Evolutionary conservation across 2,113 vertebrate genomes (phyloP).

Genomic region (Pseudopipra pipra): DNA sequence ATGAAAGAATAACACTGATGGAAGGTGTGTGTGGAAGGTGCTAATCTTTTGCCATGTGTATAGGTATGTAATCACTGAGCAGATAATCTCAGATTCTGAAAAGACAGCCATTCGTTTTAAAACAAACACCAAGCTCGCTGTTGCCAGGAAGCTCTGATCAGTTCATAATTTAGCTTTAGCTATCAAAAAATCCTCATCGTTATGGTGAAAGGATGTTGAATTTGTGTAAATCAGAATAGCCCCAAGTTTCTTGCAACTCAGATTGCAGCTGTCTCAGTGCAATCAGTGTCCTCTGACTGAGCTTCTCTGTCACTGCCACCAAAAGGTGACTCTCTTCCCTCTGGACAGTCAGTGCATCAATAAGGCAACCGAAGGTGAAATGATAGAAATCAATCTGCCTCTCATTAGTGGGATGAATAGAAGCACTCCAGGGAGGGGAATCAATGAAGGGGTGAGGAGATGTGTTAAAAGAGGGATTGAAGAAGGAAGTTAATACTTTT

Average conservation of each 20-base stretch:
- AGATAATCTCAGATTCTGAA: background rate
- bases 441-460: background rate
- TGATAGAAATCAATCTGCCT: background rate
- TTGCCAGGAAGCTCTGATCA: background rate
- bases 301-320: background rate
- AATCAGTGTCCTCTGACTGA: background rate
- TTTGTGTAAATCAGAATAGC: background rate
- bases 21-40: background rate
- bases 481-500: background rate
- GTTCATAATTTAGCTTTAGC: background rate
- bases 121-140: background rate
- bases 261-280: background rate
- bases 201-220: background rate
- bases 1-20: background rate
- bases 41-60: background rate
- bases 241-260: background rate
- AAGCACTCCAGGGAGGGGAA: background rate
- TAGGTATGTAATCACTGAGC: background rate
- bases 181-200: background rate
- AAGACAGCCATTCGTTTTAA: background rate
- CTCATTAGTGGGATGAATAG: background rate
- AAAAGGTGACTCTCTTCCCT: background rate
- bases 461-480: background rate
- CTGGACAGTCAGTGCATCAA: background rate
- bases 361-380: background rate